Evolutionary conservation across 2,797 vertebrate species (phyloP).

Genomic region (Lepus townsendii): DNA sequence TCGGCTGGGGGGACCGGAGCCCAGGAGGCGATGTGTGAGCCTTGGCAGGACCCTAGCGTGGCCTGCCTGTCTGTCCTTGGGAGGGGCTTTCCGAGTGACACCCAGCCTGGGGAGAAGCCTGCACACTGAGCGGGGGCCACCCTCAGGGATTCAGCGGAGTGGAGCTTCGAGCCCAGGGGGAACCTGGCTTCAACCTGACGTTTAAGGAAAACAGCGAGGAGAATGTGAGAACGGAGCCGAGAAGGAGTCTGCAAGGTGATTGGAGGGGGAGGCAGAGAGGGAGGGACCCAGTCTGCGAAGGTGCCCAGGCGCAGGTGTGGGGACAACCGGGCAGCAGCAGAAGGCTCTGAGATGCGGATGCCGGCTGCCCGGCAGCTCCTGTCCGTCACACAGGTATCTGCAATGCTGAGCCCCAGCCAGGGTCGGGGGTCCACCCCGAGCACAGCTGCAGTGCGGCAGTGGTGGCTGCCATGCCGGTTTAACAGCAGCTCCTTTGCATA

Average conservation of each 20-base stretch:
- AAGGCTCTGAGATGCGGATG: too few species aligned
- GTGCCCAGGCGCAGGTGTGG: background rate
- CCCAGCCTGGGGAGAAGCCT: too few species aligned
- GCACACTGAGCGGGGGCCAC: too few species aligned
- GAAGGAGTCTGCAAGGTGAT: too few species aligned
- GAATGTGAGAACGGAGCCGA: background rate
- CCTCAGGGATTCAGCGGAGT: background rate
- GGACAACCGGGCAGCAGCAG: accelerated
- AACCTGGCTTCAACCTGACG: background rate
- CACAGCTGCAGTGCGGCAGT: background rate
- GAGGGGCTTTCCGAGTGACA: background rate
- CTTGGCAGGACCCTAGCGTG: background rate
- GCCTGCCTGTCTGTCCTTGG: too few species aligned
- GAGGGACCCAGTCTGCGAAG: accelerated
- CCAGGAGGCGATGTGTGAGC: accelerated
- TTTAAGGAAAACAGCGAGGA: background rate
- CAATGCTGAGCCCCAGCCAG: accelerated
- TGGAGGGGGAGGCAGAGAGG: background rate
- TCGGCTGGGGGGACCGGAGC: background rate
- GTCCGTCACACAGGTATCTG: accelerated
- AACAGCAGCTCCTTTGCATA: background rate
- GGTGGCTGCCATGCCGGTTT: too few species aligned
- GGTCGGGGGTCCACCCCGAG: too few species aligned
- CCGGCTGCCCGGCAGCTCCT: background rate
- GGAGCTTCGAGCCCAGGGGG: background rate